A percentile compares a stretch with the other conserved stretches of the same genome.
phyloP scores from a whole-genome alignment of 2,888 invertebrate species.

The Keiferia lycopersicella region DNA sequence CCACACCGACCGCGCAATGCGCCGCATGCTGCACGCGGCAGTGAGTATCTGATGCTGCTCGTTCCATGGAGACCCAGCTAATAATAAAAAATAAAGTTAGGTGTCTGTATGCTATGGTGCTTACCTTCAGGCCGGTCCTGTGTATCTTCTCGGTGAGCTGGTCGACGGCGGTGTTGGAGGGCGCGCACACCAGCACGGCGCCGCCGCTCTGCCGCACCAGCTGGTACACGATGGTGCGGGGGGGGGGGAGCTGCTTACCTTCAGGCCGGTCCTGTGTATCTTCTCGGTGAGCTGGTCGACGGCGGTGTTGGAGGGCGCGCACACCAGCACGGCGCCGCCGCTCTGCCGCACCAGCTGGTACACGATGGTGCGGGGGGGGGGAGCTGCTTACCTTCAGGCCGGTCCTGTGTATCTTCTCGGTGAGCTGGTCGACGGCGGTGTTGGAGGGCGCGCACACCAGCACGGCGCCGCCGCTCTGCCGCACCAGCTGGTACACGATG shows the following conservation, averaged over 20 bases:
- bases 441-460: constrained; percentile 99
- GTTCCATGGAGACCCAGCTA: too few species aligned
- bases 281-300: constrained; percentile 99
- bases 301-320: constrained; percentile 99
- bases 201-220: constrained; percentile 96
- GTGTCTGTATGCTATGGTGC: constrained; percentile 99
- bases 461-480: constrained; percentile 96
- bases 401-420: constrained; percentile 98
- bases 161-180: neutral
- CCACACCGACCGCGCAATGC: too few species aligned
- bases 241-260: too few species aligned
- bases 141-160: neutral
- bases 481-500: constrained; percentile 98
- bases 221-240: constrained; percentile 96
- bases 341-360: constrained; percentile 79
- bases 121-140: constrained; percentile 90
- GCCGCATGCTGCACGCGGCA: too few species aligned
- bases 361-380: neutral
- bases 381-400: constrained; percentile 86
- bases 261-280: constrained; percentile 97
- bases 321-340: constrained; percentile 97
- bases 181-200: constrained; percentile 98
- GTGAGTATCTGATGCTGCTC: too few species aligned
- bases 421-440: constrained; percentile 99
- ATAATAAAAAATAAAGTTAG: too few species aligned